A percentile compares a stretch with the other conserved stretches of the same genome.
Evolutionary conservation across 2,113 vertebrate genomes (phyloP).

Genomic region (Orientallactaga bullata): DNA sequence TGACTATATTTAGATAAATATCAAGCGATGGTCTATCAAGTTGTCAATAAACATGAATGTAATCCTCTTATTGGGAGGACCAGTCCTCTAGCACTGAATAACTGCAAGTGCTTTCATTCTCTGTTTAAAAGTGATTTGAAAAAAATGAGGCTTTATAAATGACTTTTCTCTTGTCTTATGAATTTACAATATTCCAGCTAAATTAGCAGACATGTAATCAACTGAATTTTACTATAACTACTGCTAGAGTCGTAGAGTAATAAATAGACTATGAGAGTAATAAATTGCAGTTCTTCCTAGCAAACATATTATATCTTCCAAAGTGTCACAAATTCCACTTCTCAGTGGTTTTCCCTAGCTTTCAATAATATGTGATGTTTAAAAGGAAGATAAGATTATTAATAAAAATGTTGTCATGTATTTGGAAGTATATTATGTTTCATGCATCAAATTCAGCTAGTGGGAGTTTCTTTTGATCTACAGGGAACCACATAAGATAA

Average conservation of each 20-base stretch:
- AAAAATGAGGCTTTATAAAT: slow-evolving; percentile 45
- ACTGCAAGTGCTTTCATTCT: not conserved
- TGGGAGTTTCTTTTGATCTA: not conserved
- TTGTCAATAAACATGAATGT: slow-evolving; percentile 26
- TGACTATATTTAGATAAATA: slow-evolving; percentile 38
- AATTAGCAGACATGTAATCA: not conserved
- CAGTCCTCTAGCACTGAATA: not conserved
- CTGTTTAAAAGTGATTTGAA: slow-evolving; percentile 37
- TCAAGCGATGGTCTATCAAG: not conserved
- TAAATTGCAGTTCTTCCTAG: not conserved
- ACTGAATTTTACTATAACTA: slow-evolving; percentile 30
- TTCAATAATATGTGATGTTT: slow-evolving; percentile 21
- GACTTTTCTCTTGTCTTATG: slow-evolving; percentile 30
- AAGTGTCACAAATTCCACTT: slow-evolving; percentile 37
- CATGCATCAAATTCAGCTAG: not conserved
- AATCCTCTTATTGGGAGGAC: slow-evolving; percentile 38
- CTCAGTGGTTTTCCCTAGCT: not conserved
- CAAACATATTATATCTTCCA: slow-evolving; percentile 27
- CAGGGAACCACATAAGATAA: slow-evolving; percentile 2
- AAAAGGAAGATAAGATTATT: not conserved
- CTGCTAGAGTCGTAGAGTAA: not conserved
- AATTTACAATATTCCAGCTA: slow-evolving; percentile 45
- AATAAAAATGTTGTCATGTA: not conserved
- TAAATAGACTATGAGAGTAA: not conserved
- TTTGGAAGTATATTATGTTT: slow-evolving; percentile 26